These are phyloP conservation scores for Embidobia sp. DNA, from an alignment of 2,888 invertebrate species.

Conservation along the genomic window DNA sequence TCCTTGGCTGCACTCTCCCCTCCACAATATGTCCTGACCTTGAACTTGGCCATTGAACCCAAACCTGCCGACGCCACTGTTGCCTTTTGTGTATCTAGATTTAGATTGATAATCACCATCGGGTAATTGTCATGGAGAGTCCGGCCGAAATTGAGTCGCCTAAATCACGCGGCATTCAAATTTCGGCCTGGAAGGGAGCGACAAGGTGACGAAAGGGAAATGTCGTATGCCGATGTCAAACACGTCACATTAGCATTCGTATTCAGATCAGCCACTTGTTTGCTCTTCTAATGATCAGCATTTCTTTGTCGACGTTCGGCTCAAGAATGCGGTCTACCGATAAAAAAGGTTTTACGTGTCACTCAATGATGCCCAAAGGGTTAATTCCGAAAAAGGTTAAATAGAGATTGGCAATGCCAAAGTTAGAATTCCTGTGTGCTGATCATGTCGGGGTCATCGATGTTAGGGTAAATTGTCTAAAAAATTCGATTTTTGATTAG, in stretches of 20 bases:
- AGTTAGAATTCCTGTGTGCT: too few relatives aligned
- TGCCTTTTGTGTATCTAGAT: conserved; percentile 31
- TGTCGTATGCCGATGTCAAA: conserved; percentile 24
- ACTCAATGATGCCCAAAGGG: conserved; percentile 12
- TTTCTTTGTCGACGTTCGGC: conserved; percentile 10
- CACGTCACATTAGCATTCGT: conserved; percentile 26
- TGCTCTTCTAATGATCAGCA: conserved; percentile 9
- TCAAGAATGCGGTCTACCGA: neutral
- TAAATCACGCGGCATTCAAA: conserved; percentile 7
- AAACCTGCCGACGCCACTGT: conserved; percentile 37
- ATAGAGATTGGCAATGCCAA: neutral
- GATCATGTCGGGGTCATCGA: too few relatives aligned
- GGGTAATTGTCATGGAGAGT: conserved; percentile 23
- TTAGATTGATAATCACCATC: conserved; percentile 32
- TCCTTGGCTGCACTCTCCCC: neutral
- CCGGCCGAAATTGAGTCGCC: conserved; percentile 18
- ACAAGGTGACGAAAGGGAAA: conserved; percentile 34
- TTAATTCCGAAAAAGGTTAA: conserved; percentile 10
- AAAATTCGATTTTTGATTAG: too few relatives aligned
- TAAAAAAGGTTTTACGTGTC: conserved; percentile 6
- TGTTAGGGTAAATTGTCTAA: too few relatives aligned
- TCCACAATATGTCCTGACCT: conserved; percentile 66
- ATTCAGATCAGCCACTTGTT: conserved; percentile 29
- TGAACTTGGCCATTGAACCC: conserved; percentile 75
- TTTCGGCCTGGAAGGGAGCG: conserved; percentile 5